phyloP scores from a whole-genome alignment of 1,140 invertebrate genomes.

The Coenobita brevimanus region DNA sequence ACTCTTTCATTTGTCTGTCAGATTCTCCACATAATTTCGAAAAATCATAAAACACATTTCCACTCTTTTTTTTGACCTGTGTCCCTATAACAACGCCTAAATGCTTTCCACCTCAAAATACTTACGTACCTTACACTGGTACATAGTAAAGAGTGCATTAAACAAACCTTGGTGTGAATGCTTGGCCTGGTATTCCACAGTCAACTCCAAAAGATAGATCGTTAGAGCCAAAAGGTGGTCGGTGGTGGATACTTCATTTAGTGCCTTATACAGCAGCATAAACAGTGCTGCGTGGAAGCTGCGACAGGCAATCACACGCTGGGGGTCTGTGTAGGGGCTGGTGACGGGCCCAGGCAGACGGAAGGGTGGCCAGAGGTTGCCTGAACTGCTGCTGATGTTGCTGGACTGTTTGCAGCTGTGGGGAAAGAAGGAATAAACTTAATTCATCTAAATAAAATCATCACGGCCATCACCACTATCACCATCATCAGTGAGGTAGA shows the following conservation, averaged over 20 bases:
- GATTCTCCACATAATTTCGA: too few species aligned
- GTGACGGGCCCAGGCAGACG: slow-evolving; percentile 57
- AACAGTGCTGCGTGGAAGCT: slow-evolving; percentile 67
- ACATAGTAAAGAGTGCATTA: too few species aligned
- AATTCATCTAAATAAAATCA: too few species aligned
- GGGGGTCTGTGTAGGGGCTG: slow-evolving; percentile 62
- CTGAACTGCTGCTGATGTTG: slow-evolving; percentile 48
- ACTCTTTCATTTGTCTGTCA: too few species aligned
- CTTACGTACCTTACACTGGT: too few species aligned
- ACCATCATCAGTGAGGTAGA: too few species aligned
- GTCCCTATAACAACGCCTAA: too few species aligned
- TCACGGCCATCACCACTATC: too few species aligned
- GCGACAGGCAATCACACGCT: slow-evolving; percentile 57
- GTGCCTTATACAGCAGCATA: slow-evolving; percentile 67
- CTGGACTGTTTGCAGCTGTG: slow-evolving; percentile 57
- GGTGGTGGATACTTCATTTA: slow-evolving; percentile 75
- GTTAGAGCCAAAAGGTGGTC: slow-evolving; percentile 90
- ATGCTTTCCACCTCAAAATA: too few species aligned
- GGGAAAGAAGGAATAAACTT: too few species aligned
- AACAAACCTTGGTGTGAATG: slow-evolving; percentile 51
- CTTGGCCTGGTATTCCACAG: slow-evolving; percentile 77
- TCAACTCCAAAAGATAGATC: slow-evolving; percentile 90
- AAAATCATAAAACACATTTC: too few species aligned
- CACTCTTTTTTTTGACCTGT: too few species aligned
- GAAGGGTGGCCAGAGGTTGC: slow-evolving; percentile 65